Evolutionary conservation across 2,113 vertebrate species (phyloP).

Genomic region (Corythornis vintsioides): DNA sequence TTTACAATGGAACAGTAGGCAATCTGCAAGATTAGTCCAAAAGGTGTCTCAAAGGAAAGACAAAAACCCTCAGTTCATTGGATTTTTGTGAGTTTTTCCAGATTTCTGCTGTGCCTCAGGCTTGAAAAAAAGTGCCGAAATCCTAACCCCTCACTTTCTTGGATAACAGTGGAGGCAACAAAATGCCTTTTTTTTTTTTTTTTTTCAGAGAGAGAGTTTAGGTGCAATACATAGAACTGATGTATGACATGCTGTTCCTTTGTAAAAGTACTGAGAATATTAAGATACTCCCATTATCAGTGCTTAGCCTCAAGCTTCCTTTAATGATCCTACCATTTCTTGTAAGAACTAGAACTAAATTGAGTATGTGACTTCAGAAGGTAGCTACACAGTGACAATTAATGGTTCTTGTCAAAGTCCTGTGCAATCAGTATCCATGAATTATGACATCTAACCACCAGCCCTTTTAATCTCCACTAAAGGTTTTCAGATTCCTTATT

Average conservation of each 20-base stretch:
- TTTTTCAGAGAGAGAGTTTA: neutral
- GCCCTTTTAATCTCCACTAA: constrained; percentile 61
- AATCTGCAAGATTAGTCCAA: neutral
- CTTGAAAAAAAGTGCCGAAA: constrained; percentile 19
- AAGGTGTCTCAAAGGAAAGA: neutral
- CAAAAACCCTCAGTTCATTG: neutral
- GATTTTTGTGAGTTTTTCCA: neutral
- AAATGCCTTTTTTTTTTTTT: neutral
- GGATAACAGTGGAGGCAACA: neutral
- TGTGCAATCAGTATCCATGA: constrained; percentile 56
- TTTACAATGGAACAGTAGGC: neutral
- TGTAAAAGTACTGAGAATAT: constrained; percentile 72
- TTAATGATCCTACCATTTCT: constrained; percentile 76
- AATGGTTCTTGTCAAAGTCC: constrained; percentile 73
- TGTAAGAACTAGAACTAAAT: constrained; percentile 71
- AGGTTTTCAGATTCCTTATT: constrained; percentile 61
- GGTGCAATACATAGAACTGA: constrained; percentile 36
- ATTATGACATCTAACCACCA: constrained; percentile 58
- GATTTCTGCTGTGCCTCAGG: neutral
- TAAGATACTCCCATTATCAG: constrained; percentile 72
- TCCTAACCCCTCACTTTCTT: neutral
- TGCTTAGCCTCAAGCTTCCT: constrained; percentile 75
- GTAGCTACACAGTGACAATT: constrained; percentile 72
- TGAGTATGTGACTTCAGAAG: constrained; percentile 71
- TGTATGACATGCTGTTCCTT: constrained; percentile 58